Evolutionary conservation across 1,140 invertebrate genomes (phyloP).

Genomic region (Mycetomoellerius zeteki): DNA sequence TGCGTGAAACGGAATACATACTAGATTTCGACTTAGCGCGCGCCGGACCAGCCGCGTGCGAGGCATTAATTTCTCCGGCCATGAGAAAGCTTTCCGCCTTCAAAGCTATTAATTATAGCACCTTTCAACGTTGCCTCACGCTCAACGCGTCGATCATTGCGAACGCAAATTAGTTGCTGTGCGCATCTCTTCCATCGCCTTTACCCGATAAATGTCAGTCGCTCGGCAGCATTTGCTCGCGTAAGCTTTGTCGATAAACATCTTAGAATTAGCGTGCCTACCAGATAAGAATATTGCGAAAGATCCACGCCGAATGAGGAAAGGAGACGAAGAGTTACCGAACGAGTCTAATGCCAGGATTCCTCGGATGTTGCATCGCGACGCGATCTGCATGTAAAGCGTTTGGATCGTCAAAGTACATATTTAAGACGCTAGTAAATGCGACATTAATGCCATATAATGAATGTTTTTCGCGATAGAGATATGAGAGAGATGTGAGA

Average conservation of each 20-base stretch:
- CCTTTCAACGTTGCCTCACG: conserved; percentile 65
- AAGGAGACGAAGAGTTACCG: conserved; percentile 26
- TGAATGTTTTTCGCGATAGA: neutral
- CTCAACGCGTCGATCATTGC: conserved; percentile 27
- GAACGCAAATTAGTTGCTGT: conserved; percentile 47
- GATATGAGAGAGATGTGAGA: neutral
- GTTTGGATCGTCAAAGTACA: neutral
- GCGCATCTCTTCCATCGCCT: conserved; percentile 58
- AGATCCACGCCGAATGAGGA: conserved; percentile 25
- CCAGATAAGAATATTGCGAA: conserved; percentile 65
- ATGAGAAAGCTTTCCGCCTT: conserved; percentile 24
- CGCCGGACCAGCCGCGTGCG: neutral
- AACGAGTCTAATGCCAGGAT: conserved; percentile 38
- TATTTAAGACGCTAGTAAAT: conserved; percentile 3
- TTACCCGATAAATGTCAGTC: conserved; percentile 72
- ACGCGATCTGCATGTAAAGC: neutral
- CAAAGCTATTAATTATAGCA: conserved; percentile 68
- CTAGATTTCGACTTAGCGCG: neutral
- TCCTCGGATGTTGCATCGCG: conserved; percentile 35
- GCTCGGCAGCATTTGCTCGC: conserved; percentile 61
- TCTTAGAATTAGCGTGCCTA: conserved; percentile 62
- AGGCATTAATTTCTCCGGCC: conserved; percentile 34
- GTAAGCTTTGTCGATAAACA: conserved; percentile 64
- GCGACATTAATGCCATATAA: neutral
- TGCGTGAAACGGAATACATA: neutral